phyloP scores from a whole-genome alignment of 1,140 invertebrate species.

The Bombus picipes region DNA sequence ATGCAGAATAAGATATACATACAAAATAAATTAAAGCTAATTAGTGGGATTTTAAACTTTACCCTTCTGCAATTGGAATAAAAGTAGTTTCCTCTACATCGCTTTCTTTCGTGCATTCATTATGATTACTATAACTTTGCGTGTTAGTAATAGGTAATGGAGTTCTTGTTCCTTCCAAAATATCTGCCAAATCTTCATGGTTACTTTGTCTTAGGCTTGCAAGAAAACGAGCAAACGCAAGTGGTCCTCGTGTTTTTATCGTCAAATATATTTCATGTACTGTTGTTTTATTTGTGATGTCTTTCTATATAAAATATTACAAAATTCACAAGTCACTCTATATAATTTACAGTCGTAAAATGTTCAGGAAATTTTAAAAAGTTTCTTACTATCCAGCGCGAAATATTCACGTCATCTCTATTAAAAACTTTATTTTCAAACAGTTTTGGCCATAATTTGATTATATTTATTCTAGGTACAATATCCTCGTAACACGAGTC shows the following conservation, averaged over 20 bases:
- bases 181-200: constrained; percentile 64
- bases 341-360: background rate
- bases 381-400: constrained; percentile 69
- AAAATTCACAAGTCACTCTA: background rate
- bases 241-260: constrained; percentile 73
- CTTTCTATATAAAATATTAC: constrained; percentile 48
- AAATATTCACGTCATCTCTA: constrained; percentile 70
- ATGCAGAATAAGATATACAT: background rate
- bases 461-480: constrained; percentile 63
- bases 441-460: constrained; percentile 69
- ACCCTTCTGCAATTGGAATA: background rate
- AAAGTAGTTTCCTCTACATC: background rate
- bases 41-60: background rate
- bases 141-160: background rate
- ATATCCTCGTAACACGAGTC: constrained; percentile 60
- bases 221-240: constrained; percentile 71
- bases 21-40: background rate
- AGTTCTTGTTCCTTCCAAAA: constrained; percentile 53
- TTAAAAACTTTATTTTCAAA: constrained; percentile 71
- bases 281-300: constrained; percentile 49
- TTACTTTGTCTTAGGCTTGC: constrained; percentile 62
- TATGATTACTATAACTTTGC: constrained; percentile 29
- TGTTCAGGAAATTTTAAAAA: background rate
- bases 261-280: constrained; percentile 65
- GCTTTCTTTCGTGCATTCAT: background rate